Evolutionary conservation across 2,888 invertebrate species (phyloP).

Genomic region (Coelinius sp.): DNA sequence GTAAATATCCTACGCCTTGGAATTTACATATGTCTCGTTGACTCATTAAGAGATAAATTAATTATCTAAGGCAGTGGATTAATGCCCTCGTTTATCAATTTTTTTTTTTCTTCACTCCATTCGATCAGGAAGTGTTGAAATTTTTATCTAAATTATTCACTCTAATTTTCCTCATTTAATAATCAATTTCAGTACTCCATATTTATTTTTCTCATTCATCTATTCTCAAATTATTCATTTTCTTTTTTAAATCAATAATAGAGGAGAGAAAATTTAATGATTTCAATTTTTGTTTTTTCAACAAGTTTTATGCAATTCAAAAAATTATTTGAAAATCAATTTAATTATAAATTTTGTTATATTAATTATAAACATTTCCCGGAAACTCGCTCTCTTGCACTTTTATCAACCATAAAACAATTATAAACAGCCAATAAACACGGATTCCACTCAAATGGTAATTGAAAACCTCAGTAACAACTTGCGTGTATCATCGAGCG

Average conservation of each 20-base stretch:
- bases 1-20: slow-evolving; percentile 63
- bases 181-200: too few relatives aligned
- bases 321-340: slow-evolving; percentile 1
- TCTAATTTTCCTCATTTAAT: neutral
- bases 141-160: neutral
- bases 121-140: neutral
- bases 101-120: neutral
- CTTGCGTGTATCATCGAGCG: slow-evolving; percentile 26
- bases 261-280: too few relatives aligned
- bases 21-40: slow-evolving; percentile 67
- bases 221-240: too few relatives aligned
- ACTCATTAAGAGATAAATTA: slow-evolving; percentile 67
- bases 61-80: slow-evolving; percentile 58
- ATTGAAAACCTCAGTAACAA: slow-evolving; percentile 34
- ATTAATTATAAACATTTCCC: slow-evolving; percentile 22
- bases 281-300: too few relatives aligned
- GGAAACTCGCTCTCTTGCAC: slow-evolving; percentile 41
- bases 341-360: slow-evolving; percentile 3
- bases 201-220: too few relatives aligned
- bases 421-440: neutral
- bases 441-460: slow-evolving; percentile 21
- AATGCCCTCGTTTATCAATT: neutral
- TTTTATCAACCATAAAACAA: slow-evolving; percentile 34
- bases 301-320: too few relatives aligned
- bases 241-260: too few relatives aligned